Evolutionary conservation across 2,113 vertebrate species (phyloP).

Genomic region (Lates calcarifer): DNA sequence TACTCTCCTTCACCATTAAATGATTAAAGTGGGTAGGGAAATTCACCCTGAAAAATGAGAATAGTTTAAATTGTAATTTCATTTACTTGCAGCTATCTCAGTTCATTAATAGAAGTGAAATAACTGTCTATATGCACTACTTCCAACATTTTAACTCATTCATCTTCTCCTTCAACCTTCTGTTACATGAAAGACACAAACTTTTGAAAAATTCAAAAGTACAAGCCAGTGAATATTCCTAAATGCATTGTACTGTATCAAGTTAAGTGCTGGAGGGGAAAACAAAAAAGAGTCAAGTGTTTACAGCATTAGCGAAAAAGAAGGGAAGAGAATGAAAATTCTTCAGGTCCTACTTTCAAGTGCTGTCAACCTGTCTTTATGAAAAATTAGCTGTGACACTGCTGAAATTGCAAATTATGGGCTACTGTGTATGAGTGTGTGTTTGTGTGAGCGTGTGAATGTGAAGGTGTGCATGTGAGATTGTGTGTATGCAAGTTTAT

Average conservation of each 20-base stretch:
- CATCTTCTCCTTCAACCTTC: conserved; percentile 29
- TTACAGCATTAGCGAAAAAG: conserved; percentile 21
- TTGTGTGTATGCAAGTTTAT: neutral
- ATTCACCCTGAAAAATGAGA: neutral
- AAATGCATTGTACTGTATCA: conserved; percentile 29
- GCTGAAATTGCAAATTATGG: conserved; percentile 40
- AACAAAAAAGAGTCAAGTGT: conserved; percentile 10
- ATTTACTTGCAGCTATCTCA: neutral
- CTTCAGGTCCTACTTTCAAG: conserved; percentile 30
- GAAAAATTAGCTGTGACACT: conserved; percentile 39
- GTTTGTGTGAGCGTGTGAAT: neutral
- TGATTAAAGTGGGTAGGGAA: neutral
- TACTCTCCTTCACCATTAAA: neutral
- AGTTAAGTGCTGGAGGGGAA: conserved; percentile 15
- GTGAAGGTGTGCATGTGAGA: neutral
- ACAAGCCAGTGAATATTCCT: conserved; percentile 11
- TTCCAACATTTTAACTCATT: conserved; percentile 17
- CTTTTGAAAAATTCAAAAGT: conserved; percentile 33
- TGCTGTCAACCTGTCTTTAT: conserved; percentile 30
- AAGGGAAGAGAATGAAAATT: neutral
- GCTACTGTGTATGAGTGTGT: neutral
- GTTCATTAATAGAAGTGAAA: neutral
- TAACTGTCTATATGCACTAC: conserved; percentile 10
- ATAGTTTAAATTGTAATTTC: neutral
- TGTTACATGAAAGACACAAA: conserved; percentile 41